These are phyloP conservation scores for Crioceris asparagi DNA, from an alignment of 2,888 invertebrate genomes.

Conservation along the genomic window DNA sequence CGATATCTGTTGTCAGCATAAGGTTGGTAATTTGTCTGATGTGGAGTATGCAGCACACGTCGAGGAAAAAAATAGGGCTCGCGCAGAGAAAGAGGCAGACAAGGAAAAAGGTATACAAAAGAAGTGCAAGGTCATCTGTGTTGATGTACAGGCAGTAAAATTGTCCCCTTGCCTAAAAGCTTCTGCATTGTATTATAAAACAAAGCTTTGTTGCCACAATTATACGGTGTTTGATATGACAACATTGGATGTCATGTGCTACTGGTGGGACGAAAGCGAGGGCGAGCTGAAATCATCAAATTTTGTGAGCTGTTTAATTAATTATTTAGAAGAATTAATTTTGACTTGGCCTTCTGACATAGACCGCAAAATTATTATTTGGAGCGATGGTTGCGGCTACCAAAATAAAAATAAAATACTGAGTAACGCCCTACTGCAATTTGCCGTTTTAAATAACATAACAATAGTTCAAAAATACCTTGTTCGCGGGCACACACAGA, in stretches of 20 bases:
- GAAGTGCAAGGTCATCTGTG: conserved; percentile 15
- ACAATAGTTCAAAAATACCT: conserved; percentile 24
- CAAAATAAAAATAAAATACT: conserved; percentile 21
- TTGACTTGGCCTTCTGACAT: no score
- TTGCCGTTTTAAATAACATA: conserved; percentile 12
- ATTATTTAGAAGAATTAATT: conserved; percentile 11
- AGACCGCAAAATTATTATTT: conserved; percentile 17
- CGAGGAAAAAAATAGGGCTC: conserved; percentile 13
- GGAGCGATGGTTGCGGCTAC: conserved; percentile 20
- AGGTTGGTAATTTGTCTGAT: conserved; percentile 4
- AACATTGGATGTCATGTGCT: conserved; percentile 14
- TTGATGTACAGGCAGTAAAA: conserved; percentile 17
- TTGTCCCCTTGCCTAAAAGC: conserved; percentile 19
- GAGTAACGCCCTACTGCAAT: conserved; percentile 19
- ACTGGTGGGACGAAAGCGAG: no score
- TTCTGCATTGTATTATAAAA: conserved; percentile 21
- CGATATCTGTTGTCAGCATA: conserved; percentile 2
- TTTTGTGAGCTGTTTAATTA: conserved; percentile 18
- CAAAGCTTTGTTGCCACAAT: conserved; percentile 24
- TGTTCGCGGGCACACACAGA: conserved; percentile 28
- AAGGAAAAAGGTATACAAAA: conserved; percentile 13
- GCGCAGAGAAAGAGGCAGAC: conserved; percentile 12
- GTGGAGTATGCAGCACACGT: conserved; percentile 2
- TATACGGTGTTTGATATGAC: conserved; percentile 22
- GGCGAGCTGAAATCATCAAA: conserved; percentile 16